These are phyloP conservation scores for Globodera rostochiensis DNA, from an alignment of 1,140 invertebrate species.

Conservation along the genomic window DNA sequence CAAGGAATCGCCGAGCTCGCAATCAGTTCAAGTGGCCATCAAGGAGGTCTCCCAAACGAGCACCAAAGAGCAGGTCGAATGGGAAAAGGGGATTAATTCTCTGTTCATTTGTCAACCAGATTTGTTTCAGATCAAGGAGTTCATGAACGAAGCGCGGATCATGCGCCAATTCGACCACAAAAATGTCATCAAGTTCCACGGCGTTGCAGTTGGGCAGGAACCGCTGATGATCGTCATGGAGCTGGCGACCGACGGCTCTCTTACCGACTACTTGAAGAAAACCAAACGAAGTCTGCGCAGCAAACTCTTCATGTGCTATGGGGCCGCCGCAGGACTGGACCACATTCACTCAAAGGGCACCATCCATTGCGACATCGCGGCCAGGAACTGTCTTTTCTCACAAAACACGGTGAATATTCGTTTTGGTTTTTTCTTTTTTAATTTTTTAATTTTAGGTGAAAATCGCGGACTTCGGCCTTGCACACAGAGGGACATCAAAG, in stretches of 20 bases:
- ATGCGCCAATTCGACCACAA: slow-evolving; percentile 39
- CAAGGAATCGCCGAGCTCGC: not conserved
- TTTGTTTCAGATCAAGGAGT: slow-evolving; percentile 24
- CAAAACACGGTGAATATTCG: slow-evolving; percentile 19
- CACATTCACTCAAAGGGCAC: slow-evolving; percentile 34
- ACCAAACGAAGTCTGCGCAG: slow-evolving; percentile 17
- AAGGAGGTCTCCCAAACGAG: slow-evolving; percentile 6
- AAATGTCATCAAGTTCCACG: slow-evolving; percentile 43
- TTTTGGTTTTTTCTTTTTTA: slow-evolving; percentile 6
- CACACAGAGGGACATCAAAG: slow-evolving; percentile 25
- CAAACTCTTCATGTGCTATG: slow-evolving; percentile 41
- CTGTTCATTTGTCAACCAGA: no score
- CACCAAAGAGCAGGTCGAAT: not conserved
- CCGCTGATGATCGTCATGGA: slow-evolving; percentile 47
- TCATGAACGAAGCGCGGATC: slow-evolving; percentile 28
- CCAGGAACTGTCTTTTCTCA: not conserved
- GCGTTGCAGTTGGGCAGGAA: slow-evolving; percentile 43
- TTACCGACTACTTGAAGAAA: slow-evolving; percentile 32
- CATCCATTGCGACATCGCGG: not conserved
- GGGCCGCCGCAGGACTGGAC: slow-evolving; percentile 35
- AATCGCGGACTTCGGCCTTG: slow-evolving; percentile 34
- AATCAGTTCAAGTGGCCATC: slow-evolving; percentile 1
- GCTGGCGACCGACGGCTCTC: slow-evolving; percentile 24
- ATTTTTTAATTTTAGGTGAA: no score
- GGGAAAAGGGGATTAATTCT: no score